Evolutionary conservation across 2,888 invertebrate genomes (phyloP).

Genomic region (Xanthia togata): DNA sequence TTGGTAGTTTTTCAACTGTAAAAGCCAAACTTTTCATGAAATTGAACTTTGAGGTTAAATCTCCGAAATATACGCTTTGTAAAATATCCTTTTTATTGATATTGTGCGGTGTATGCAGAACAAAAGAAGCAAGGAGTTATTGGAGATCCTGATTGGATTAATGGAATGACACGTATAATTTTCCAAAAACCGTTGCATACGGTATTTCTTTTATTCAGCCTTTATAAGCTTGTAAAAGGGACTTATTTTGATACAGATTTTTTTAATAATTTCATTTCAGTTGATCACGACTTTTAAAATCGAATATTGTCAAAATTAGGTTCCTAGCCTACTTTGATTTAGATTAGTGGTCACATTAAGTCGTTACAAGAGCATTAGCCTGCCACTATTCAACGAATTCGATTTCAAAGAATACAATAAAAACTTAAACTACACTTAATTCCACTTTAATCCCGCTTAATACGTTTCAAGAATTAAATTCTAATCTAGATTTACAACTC

Average conservation of each 20-base stretch:
- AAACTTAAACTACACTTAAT: slow-evolving; percentile 18
- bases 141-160: slow-evolving; percentile 7
- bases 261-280: neutral
- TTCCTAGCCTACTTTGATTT: neutral
- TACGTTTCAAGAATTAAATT: slow-evolving; percentile 43
- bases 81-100: slow-evolving; percentile 18
- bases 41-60: slow-evolving; percentile 33
- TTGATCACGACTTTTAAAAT: neutral
- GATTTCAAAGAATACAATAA: slow-evolving; percentile 9
- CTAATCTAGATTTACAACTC: slow-evolving; percentile 31
- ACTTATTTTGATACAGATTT: too few species aligned
- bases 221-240: neutral
- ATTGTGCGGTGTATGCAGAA: neutral
- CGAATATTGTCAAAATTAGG: neutral
- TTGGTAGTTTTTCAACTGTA: slow-evolving; percentile 18
- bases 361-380: neutral
- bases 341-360: neutral
- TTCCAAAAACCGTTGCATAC: neutral
- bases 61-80: slow-evolving; percentile 17
- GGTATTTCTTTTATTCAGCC: neutral
- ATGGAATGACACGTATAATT: neutral
- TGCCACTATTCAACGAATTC: neutral
- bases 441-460: slow-evolving; percentile 15
- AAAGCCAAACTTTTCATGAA: slow-evolving; percentile 33
- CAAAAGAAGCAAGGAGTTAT: slow-evolving; percentile 17